Conservation (phyloP, 1,140 invertebrate genomes). For the Chironomus striatipennis region DNA sequence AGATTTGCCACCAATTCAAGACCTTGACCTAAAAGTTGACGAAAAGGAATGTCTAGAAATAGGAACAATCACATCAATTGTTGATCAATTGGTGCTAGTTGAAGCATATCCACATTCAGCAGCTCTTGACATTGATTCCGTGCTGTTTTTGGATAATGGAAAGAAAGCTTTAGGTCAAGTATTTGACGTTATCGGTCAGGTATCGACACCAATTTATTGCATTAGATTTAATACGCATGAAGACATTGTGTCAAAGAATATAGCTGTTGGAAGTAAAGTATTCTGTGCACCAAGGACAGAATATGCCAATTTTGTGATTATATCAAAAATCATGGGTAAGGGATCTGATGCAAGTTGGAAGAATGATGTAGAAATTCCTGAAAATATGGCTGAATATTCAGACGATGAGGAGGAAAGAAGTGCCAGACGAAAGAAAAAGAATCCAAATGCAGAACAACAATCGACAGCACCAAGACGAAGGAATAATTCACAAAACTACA, state of each 20-base stretch:
- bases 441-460: slow-evolving; percentile 25
- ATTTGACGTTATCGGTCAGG: slow-evolving; percentile 83
- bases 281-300: slow-evolving; percentile 68
- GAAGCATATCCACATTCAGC: slow-evolving; percentile 57
- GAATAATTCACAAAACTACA: background rate
- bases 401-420: slow-evolving; percentile 77
- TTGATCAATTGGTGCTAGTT: slow-evolving; percentile 66
- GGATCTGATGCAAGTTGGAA: slow-evolving; percentile 78
- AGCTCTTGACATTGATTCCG: slow-evolving; percentile 72
- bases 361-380: slow-evolving; percentile 71
- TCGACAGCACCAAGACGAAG: background rate
- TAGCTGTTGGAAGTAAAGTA: slow-evolving; percentile 57
- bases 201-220: slow-evolving; percentile 68
- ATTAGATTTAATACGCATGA: slow-evolving; percentile 71
- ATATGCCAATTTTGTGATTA: slow-evolving; percentile 66
- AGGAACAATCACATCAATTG: slow-evolving; percentile 61
- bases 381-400: slow-evolving; percentile 64
- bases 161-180: slow-evolving; percentile 63
- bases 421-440: slow-evolving; percentile 41
- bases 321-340: slow-evolving; percentile 59
- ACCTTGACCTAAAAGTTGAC: slow-evolving; percentile 67
- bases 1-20: slow-evolving; percentile 74
- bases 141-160: slow-evolving; percentile 70
- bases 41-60: slow-evolving; percentile 64
- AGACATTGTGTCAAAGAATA: slow-evolving; percentile 57